phyloP scores from a whole-genome alignment of 2,797 vertebrate genomes.

The Coregonus sp. region DNA sequence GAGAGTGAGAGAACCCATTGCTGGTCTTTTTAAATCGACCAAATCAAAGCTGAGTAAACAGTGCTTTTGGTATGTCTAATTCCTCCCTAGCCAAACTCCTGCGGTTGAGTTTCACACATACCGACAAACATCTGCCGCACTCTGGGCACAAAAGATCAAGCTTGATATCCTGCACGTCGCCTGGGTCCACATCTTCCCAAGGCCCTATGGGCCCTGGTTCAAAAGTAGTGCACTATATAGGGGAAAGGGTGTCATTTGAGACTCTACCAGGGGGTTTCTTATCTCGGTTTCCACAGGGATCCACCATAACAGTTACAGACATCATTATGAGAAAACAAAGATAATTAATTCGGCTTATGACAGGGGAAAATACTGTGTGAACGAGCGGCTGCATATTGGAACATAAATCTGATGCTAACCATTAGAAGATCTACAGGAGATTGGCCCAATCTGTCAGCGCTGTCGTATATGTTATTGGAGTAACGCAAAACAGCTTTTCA shows the following conservation, averaged over 20 bases:
- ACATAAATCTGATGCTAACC: constrained; percentile 31
- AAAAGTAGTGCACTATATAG: no score
- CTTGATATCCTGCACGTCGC: constrained; percentile 63
- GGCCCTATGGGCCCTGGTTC: not conserved
- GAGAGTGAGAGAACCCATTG: constrained; percentile 36
- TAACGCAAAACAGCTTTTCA: constrained; percentile 30
- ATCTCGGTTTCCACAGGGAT: constrained; percentile 43
- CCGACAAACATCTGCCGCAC: constrained; percentile 67
- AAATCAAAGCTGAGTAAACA: constrained; percentile 80
- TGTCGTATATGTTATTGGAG: constrained; percentile 20
- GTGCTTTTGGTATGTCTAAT: constrained; percentile 61
- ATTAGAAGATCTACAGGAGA: constrained; percentile 2
- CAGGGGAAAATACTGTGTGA: constrained; percentile 30
- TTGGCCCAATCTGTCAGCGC: constrained; percentile 28
- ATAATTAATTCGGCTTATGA: constrained; percentile 40
- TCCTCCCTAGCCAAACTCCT: constrained; percentile 58
- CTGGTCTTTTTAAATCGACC: constrained; percentile 68
- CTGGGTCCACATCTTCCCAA: constrained; percentile 31
- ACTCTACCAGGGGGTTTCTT: no score
- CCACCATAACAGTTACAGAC: constrained; percentile 41
- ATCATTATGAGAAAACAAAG: constrained; percentile 46
- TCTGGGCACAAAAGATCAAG: constrained; percentile 50
- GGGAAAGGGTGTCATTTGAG: no score
- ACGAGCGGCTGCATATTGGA: constrained; percentile 34
- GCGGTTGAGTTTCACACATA: constrained; percentile 71